Percentiles rank a stretch among this genome's conserved stretches.
These are phyloP conservation scores for Malacosoma neustria DNA, from an alignment of 2,888 invertebrate species.

Conservation along the genomic window DNA sequence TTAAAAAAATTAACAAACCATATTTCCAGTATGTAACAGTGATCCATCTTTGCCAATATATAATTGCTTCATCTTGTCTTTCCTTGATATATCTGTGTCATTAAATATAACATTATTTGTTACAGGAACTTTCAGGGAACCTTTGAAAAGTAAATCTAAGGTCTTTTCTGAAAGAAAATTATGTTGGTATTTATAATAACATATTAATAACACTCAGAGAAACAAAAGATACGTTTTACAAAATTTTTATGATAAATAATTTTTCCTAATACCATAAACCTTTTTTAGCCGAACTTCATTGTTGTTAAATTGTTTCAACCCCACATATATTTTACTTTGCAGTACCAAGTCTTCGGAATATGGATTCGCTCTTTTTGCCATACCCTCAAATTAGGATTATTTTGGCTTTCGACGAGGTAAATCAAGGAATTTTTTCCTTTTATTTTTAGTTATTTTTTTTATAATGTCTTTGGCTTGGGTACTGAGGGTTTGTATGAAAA, in stretches of 20 bases:
- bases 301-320: conserved; percentile 57
- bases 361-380: conserved; percentile 62
- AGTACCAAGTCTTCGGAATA: conserved; percentile 53
- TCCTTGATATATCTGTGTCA: conserved; percentile 18
- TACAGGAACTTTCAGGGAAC: conserved; percentile 37
- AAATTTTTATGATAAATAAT: too few relatives aligned
- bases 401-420: too few relatives aligned
- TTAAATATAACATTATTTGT: conserved; percentile 11
- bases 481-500: too few relatives aligned
- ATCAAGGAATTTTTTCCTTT: background rate
- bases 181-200: background rate
- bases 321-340: conserved; percentile 59
- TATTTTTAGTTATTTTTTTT: too few relatives aligned
- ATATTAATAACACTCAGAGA: too few relatives aligned
- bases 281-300: conserved; percentile 51
- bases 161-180: conserved; percentile 46
- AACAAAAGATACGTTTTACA: too few relatives aligned
- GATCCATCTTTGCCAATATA: conserved; percentile 50
- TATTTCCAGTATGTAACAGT: conserved; percentile 34
- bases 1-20: too few relatives aligned
- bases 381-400: too few relatives aligned
- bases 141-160: conserved; percentile 42
- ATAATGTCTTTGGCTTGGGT: too few relatives aligned
- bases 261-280: conserved; percentile 45
- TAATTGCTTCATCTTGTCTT: conserved; percentile 51